phyloP scores from a whole-genome alignment of 2,888 invertebrate species.

The Drosophila hamatofila region DNA sequence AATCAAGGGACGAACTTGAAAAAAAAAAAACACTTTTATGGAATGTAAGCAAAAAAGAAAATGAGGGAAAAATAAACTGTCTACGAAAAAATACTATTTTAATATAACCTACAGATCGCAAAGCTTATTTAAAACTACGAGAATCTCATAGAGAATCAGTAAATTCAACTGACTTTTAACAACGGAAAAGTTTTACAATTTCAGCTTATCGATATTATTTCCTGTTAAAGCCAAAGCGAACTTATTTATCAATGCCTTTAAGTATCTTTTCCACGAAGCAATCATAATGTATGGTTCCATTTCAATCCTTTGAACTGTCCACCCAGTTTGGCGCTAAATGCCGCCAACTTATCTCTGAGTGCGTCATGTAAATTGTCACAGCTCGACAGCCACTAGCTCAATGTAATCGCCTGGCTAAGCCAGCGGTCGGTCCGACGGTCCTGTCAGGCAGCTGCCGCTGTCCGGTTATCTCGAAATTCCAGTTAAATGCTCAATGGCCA shows the following conservation, averaged over 20 bases:
- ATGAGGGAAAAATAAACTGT: too few relatives aligned
- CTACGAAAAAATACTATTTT: not conserved
- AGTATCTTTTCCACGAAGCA: slow-evolving; percentile 13
- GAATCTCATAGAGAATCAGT: not conserved
- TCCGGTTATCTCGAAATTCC: slow-evolving; percentile 62
- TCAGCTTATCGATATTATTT: slow-evolving; percentile 3
- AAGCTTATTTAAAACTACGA: not conserved
- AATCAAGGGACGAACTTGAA: not conserved
- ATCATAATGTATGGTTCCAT: slow-evolving; percentile 10
- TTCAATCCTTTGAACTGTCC: slow-evolving; percentile 8
- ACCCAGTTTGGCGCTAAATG: slow-evolving; percentile 9
- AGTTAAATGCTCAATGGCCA: slow-evolving; percentile 64
- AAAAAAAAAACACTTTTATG: too few relatives aligned
- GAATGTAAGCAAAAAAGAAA: not conserved
- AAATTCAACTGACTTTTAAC: not conserved
- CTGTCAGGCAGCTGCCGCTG: slow-evolving; percentile 26
- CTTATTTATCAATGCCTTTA: not conserved
- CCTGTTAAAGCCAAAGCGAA: slow-evolving; percentile 3
- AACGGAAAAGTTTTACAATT: not conserved
- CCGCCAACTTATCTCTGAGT: slow-evolving; percentile 44
- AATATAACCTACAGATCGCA: not conserved
- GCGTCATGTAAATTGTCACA: slow-evolving; percentile 66
- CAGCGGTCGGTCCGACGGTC: slow-evolving; percentile 7
- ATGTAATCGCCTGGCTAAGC: slow-evolving; percentile 53
- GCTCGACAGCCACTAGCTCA: slow-evolving; percentile 66